Base-by-base conservation (phyloP, 2,797 vertebrate genomes). In the Myripristis murdjan region DNA sequence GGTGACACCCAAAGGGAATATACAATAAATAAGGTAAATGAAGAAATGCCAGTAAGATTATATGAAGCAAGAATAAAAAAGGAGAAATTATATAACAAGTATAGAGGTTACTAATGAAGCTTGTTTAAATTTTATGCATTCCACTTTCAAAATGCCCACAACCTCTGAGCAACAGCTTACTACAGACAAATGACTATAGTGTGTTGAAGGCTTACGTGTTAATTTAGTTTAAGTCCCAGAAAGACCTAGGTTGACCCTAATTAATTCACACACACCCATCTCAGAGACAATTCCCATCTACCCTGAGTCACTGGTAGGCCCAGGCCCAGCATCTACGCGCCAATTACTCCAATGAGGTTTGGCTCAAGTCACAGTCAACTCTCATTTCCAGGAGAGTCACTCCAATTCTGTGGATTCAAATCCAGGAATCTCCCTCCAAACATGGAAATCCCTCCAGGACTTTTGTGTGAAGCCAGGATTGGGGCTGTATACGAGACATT, bases 331-430 rank as follows among this genome's bases (percentile, higher is more conserved):
- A 70, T 22, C 72, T 16, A 23, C 12, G 12, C 65, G 54, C 53
- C 79, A 88, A 91, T 91, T 85, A 88, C 73, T 80, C 76, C 60
- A 46, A 89, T 81, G 44, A 77, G 55, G 44, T 12, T 46, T 22
- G 79, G 80, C 71, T 84, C 4, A 20, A 75, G 75, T 75, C 75
- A 58, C 52, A 54, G 78, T 85, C 82, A 6, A 6, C 53, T 62
- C 69, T 75, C 35, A 75, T 85, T 83, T 86, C 59, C 74, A 83
- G 75, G 76, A 46, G 18, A 79, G 73, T 79, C 73, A 59, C 54
- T 87, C 75, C 64, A 43, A 73, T 24, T 46, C 49, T 47, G 15
- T 12, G 23, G 24, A 56, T 60, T 60, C 28, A 22, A 24, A 47
- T 61, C 20, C 53, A 49, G n/a, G 12, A 59, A 37, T 57, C 68